Percentiles rank a stretch among this genome's conserved stretches.
Evolutionary conservation across 2,888 invertebrate genomes (phyloP).

Genomic region (Pilophorus perplexus): DNA sequence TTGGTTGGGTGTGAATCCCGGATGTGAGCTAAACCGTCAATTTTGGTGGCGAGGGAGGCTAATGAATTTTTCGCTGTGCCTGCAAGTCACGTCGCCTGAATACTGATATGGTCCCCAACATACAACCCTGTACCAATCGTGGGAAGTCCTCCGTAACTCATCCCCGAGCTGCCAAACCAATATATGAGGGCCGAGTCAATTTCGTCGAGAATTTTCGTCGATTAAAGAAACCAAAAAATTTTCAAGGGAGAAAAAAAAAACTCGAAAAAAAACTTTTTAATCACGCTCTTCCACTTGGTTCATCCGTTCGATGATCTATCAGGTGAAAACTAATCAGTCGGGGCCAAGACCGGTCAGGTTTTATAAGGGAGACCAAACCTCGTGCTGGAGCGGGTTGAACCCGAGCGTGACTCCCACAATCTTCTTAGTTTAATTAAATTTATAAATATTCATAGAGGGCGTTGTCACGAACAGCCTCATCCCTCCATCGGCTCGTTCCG

Average conservation of each 20-base stretch:
- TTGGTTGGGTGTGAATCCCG: too few relatives aligned
- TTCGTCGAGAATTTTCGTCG: too few relatives aligned
- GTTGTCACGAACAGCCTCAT: conserved; percentile 37
- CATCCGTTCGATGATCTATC: conserved; percentile 28
- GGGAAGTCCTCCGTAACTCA: too few relatives aligned
- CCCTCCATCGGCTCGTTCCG: not conserved
- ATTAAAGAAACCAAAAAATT: too few relatives aligned
- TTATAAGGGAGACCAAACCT: not conserved
- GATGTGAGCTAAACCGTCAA: too few relatives aligned
- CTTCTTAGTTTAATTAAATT: conserved; percentile 41
- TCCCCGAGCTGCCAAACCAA: too few relatives aligned
- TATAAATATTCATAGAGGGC: conserved; percentile 42
- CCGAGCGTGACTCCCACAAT: conserved; percentile 39
- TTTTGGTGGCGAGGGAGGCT: too few relatives aligned
- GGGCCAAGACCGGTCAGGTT: conserved; percentile 10
- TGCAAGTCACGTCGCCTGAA: too few relatives aligned
- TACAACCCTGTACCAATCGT: too few relatives aligned
- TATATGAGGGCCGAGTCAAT: too few relatives aligned
- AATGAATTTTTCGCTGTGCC: too few relatives aligned
- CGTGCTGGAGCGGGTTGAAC: not conserved
- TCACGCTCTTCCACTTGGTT: not conserved
- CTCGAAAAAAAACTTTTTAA: not conserved
- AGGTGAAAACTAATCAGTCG: conserved; percentile 37
- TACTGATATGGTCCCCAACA: too few relatives aligned
- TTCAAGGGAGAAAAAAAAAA: not conserved